Evolutionary conservation across 2,888 invertebrate species (phyloP), one percentile per base, ranked within the genome.

Genomic region (Dynastes hyllus): DNA sequence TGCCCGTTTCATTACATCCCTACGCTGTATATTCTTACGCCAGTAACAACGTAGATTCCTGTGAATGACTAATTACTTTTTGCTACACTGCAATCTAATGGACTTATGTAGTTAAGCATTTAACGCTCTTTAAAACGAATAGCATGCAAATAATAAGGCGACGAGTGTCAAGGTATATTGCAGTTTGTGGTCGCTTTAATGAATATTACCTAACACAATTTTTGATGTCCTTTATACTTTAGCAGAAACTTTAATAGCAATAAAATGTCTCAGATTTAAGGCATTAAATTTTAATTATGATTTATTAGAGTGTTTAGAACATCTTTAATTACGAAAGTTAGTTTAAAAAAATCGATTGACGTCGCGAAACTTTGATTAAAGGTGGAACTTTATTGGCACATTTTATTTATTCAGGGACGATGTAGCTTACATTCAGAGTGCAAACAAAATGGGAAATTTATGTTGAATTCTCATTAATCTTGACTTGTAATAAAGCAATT

Each of bases 261-360:
- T 80, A 78, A 80, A 78, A 78, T 76, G 78, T 51, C 53, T 29
- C 70, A 71, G 61, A 76, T 76, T 27, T 71, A 67, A 61, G 55
- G 50, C 80, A 76, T 78, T 80, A 78, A 73, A 73, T 45, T 32
- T 40, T 80, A 80, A 80, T 80, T 80, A 78, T 80, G 80, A 80
- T 80, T 80, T 80, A 80, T 80, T 76, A 78, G 22, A 27, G 22
- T 73, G 66, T 22, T 58, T 45, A 63, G 13, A 78, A 50, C 63
- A 69, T 51, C 11, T 51, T 69, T 69, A 69, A 69, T 69, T 69
- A 69, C 29, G 16, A 69, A 69, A 69, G 51, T 69, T 51, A 69
- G 51, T 69, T 69, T 50, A 1, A 69, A 69, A 69, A 69, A 51
- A 27, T 13, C 22, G 50, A 76, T 76, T 79, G 67, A 76, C 51